Conservation (phyloP, 2,797 vertebrate species). For the Syngnathus acus region DNA sequence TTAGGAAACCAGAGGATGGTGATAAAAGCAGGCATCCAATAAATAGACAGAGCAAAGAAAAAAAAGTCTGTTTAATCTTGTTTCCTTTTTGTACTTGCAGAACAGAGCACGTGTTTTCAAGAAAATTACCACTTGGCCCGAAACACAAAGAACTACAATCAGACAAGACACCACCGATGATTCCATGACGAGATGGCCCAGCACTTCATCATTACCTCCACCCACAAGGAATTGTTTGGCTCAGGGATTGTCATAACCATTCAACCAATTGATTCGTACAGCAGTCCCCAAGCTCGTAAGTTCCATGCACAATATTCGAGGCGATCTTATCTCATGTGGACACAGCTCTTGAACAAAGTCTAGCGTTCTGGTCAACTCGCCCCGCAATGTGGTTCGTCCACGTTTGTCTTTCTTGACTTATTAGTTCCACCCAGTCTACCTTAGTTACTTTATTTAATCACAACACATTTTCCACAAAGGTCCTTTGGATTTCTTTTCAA, state of each 20-base stretch:
- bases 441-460: too few relatives aligned
- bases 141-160: background rate
- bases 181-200: background rate
- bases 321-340: background rate
- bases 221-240: background rate
- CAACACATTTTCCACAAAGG: too few relatives aligned
- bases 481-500: too few relatives aligned
- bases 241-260: background rate
- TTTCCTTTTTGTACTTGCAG: background rate
- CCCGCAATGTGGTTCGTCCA: background rate
- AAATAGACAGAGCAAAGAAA: slow-evolving; percentile 8
- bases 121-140: background rate
- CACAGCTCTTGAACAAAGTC: background rate
- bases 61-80: slow-evolving; percentile 6
- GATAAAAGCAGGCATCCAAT: slow-evolving; percentile 13
- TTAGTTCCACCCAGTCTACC: too few relatives aligned
- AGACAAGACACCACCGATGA: background rate
- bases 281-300: background rate
- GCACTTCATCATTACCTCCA: background rate
- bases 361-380: background rate
- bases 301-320: background rate
- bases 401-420: too few relatives aligned
- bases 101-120: background rate
- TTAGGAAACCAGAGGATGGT: slow-evolving; percentile 23
- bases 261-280: background rate